These are phyloP conservation scores for Epinotia ramella DNA, from an alignment of 2,888 invertebrate species.

Conservation along the genomic window DNA sequence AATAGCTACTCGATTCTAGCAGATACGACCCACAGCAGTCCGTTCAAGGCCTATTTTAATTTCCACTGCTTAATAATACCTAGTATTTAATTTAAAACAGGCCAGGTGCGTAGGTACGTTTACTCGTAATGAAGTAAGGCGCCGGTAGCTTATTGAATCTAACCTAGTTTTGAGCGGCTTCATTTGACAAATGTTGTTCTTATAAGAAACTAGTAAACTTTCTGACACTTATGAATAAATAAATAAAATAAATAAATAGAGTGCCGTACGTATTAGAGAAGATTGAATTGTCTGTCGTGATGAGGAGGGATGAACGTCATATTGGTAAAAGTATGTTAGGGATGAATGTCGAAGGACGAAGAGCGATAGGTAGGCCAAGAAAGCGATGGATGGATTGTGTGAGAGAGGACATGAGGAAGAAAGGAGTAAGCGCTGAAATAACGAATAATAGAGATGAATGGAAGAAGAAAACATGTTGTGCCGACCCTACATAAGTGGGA, in stretches of 20 bases:
- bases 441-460: too few species aligned
- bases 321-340: too few species aligned
- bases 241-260: not conserved
- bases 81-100: slow-evolving; percentile 30
- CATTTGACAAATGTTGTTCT: not conserved
- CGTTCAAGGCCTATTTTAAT: slow-evolving; percentile 25
- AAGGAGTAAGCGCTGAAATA: too few species aligned
- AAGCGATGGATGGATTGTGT: too few species aligned
- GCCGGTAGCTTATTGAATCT: slow-evolving; percentile 4
- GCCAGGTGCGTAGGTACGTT: slow-evolving; percentile 16
- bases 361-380: too few species aligned
- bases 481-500: too few species aligned
- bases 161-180: slow-evolving; percentile 1
- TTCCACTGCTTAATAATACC: slow-evolving; percentile 14
- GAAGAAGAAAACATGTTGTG: too few species aligned
- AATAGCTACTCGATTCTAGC: not conserved
- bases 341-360: too few species aligned
- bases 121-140: slow-evolving; percentile 25
- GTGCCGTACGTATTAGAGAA: not conserved
- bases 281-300: too few species aligned
- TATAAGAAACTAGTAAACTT: not conserved
- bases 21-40: not conserved
- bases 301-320: too few species aligned
- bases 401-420: too few species aligned
- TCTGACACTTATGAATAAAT: not conserved